Evolutionary conservation across 2,888 invertebrate species (phyloP).

Genomic region (Platerodrilus igneus): DNA sequence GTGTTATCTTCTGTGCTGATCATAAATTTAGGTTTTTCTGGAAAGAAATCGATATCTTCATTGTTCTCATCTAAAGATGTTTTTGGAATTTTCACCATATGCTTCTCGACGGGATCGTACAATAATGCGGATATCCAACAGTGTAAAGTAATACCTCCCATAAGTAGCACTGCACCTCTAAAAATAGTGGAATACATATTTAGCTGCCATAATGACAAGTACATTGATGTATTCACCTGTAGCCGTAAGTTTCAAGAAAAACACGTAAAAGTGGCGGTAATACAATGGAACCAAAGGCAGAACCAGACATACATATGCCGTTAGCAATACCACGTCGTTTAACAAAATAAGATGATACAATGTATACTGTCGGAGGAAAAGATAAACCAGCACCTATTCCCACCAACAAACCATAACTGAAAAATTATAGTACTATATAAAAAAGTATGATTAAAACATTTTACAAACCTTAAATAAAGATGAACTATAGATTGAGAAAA

Average conservation of each 20-base stretch:
- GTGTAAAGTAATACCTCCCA: slow-evolving; percentile 78
- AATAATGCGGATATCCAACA: slow-evolving; percentile 80
- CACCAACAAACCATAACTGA: slow-evolving; percentile 75
- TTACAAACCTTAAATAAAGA: slow-evolving; percentile 69
- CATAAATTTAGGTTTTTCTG: slow-evolving; percentile 43
- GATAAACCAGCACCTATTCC: slow-evolving; percentile 81
- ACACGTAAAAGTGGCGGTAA: slow-evolving; percentile 72
- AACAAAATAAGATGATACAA: slow-evolving; percentile 83
- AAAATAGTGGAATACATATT: slow-evolving; percentile 32
- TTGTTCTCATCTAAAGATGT: slow-evolving; percentile 38
- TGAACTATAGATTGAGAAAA: slow-evolving; percentile 75
- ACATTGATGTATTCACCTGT: slow-evolving; percentile 53
- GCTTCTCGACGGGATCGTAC: slow-evolving; percentile 78
- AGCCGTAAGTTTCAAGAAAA: slow-evolving; percentile 69
- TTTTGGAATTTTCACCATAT: slow-evolving; percentile 63
- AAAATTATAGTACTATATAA: slow-evolving; percentile 28
- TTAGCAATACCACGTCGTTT: slow-evolving; percentile 75
- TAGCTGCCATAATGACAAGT: slow-evolving; percentile 24
- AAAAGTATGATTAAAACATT: slow-evolving; percentile 8
- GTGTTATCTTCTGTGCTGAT: slow-evolving; percentile 44
- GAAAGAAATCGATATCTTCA: slow-evolving; percentile 40
- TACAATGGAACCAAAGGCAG: slow-evolving; percentile 80
- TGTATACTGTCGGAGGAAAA: slow-evolving; percentile 86
- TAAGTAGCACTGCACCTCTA: slow-evolving; percentile 74
- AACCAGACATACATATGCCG: slow-evolving; percentile 84